Base-by-base conservation (phyloP, 2,888 invertebrate species). In the Saturnia pavonia region DNA sequence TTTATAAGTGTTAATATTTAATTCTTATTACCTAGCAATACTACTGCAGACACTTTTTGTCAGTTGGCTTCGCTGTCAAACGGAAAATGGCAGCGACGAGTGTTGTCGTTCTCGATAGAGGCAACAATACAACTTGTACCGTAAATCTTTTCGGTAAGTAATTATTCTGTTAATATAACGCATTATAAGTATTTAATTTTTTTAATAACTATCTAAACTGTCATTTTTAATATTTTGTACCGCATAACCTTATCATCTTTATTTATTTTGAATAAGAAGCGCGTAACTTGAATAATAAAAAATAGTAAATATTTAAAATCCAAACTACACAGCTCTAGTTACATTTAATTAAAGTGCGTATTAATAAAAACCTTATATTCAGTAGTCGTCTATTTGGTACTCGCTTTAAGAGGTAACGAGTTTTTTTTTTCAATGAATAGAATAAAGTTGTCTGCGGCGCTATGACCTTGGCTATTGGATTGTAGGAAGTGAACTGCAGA, bases 51-150 rank as follows among this genome's bases (percentile, higher is more conserved):
- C 69, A 76, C 76, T 77, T 82, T 85, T 88, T 90, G 89, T 88
- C 90, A 89, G 90, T 90, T 89, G 77, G 88, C 86, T 89, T 91
- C 78, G 88, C 91, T 92, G 94, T 94, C 94, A 94, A 94, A 91
- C 88, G 89, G 88, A 95, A 95, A 95, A 95, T 95, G 95, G 95
- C 95, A 96, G 97, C 97, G 95, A 98, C 98, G 90, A 98, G 97
- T 96, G 98, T 98, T 94, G 98, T 98, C 94, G 97, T 98, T 88
- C 95, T 98, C 88, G 98, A 98, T 95, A 96, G 98, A 92, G 98
- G 98, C 93, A 98, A 98, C 95, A 98, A 98, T 95, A 98, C 98
- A 91, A 98, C 98, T 91, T 98, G 98, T 95, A 98, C 98, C 88
- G 97, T 99, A 92, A 98, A 99, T 95, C 96, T 98, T 94, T 98